Base-by-base conservation (phyloP, 2,888 invertebrate species). In the Hypsopygia costalis region DNA sequence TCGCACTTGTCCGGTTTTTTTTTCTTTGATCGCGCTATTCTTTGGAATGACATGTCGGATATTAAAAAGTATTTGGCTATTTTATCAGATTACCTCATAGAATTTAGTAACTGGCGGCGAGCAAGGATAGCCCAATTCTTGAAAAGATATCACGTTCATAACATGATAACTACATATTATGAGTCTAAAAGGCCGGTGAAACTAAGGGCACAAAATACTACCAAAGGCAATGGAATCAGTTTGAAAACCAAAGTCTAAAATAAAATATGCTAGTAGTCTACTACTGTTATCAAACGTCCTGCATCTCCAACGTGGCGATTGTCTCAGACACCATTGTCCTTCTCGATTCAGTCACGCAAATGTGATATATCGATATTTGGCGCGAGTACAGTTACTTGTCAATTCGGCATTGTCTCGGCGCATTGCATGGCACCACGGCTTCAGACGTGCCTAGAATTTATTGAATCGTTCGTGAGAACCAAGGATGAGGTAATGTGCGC, bases 301-400 rank as follows among this genome's bases (percentile, higher is more conserved):
- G 41, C 43, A 50, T 46, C 50, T 41, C 46, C 41, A 39, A 21
- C 2, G 4, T 16, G 16, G 16, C 16, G 4, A 40, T 43, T 51
- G 46, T 52, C 56, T 52, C 49, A 51, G 37, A 43, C 47, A 45
- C 44, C 43, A 46, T 51, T 51, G 59, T 66, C 63, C 67, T 68
- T 69, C 67, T 59, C 53, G 53, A 47, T 51, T 51, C 49, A 55
- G 50, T 53, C 56, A 58, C 58, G 55, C 56, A 58, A 49, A 55
- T 52, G 51, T 52, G 59, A 62, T 55, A 62, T 55, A 62, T 68
- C 63, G 68, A 75, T 71, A 80, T 85, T 81, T 75, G 81, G 76
- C 69, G 64, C 65, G 55, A 60, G 70, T 73, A 83, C 86, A 79
- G 86, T 86, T 86, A 86, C 62, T 81, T 81, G 80, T 77, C 66